Evolutionary conservation across 2,888 invertebrate species (phyloP).

Genomic region (Sesia apiformis): DNA sequence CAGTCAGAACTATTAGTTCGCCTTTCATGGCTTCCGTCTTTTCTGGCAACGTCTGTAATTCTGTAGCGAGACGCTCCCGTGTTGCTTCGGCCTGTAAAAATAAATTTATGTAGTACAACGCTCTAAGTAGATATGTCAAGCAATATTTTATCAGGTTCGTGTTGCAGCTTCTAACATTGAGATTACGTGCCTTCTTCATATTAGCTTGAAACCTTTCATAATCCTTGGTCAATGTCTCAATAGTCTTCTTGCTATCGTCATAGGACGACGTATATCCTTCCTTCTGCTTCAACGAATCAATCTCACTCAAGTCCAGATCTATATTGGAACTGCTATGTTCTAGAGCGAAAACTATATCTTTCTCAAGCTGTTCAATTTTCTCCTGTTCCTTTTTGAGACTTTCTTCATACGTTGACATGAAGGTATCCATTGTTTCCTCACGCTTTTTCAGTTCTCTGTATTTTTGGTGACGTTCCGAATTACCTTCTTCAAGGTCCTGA

Average conservation of each 20-base stretch:
- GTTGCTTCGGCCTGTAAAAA: constrained; percentile 52
- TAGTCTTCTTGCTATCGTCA: constrained; percentile 69
- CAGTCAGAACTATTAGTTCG: constrained; percentile 76
- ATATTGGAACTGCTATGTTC: constrained; percentile 79
- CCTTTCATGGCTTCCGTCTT: constrained; percentile 79
- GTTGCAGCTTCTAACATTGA: neutral
- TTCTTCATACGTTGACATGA: constrained; percentile 78
- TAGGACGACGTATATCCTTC: constrained; percentile 51
- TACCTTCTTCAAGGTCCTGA: constrained; percentile 79
- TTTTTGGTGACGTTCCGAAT: constrained; percentile 84
- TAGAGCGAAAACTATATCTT: constrained; percentile 76
- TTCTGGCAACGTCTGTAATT: constrained; percentile 79
- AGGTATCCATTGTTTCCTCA: constrained; percentile 87
- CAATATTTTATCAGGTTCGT: neutral
- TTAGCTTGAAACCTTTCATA: constrained; percentile 77
- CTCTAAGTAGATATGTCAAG: neutral
- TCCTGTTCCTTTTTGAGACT: constrained; percentile 77
- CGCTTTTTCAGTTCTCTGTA: constrained; percentile 86
- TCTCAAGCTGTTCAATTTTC: constrained; percentile 76
- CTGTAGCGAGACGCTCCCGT: constrained; percentile 60
- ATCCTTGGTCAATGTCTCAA: constrained; percentile 52
- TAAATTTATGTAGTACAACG: neutral
- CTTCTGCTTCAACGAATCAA: constrained; percentile 61
- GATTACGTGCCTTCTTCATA: constrained; percentile 68
- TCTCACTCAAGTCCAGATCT: constrained; percentile 75